Conservation (phyloP, 2,113 vertebrate genomes). For the Macrotis lagotis region DNA sequence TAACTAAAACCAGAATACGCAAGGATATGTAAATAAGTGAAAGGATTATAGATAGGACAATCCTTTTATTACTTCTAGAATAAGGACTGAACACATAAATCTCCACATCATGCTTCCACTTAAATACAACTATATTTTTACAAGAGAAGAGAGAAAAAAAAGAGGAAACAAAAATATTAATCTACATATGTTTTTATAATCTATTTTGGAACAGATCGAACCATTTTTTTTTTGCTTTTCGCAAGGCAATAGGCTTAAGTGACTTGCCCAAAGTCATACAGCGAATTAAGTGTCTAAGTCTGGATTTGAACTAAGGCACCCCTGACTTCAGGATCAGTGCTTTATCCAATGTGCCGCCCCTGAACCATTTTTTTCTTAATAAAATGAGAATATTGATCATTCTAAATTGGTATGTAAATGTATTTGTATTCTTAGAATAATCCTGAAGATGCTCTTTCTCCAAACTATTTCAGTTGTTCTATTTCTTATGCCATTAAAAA, state of each 20-base stretch:
- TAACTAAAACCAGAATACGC: too few species aligned
- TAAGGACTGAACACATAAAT: neutral
- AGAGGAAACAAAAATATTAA: neutral
- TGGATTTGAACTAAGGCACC: too few species aligned
- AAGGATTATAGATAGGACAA: too few species aligned
- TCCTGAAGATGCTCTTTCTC: slow-evolving; percentile 52
- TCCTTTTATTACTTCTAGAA: neutral
- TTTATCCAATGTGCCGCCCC: too few species aligned
- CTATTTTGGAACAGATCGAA: slow-evolving; percentile 17
- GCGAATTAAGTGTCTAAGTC: too few species aligned
- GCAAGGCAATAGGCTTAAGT: too few species aligned
- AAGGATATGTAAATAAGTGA: too few species aligned
- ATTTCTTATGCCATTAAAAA: slow-evolving; percentile 29
- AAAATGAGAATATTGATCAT: neutral
- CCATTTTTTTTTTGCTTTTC: slow-evolving; percentile 1
- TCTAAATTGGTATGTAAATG: neutral
- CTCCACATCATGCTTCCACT: neutral
- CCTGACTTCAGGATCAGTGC: too few species aligned
- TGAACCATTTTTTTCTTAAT: slow-evolving; percentile 54
- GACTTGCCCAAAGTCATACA: too few species aligned
- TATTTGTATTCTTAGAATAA: slow-evolving; percentile 37
- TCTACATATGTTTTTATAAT: slow-evolving; percentile 12
- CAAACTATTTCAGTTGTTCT: slow-evolving; percentile 51
- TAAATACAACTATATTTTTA: neutral
- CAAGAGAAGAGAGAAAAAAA: neutral